Base-by-base conservation (phyloP, 2,797 vertebrate species). In the Mormyrus hasselquistii region DNA sequence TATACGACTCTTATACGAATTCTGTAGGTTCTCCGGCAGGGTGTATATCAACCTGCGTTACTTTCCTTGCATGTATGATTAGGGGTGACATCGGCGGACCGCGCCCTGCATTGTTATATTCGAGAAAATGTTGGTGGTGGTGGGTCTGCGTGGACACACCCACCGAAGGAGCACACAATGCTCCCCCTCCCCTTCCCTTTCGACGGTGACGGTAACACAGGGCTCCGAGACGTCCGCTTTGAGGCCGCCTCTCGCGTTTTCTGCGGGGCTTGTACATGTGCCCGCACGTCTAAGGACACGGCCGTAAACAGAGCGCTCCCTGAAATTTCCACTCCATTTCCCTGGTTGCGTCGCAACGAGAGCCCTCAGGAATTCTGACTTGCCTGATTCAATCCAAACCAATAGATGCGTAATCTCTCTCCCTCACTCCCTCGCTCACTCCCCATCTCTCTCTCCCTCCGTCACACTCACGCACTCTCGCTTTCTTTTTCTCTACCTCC, bases 111-210 rank as follows among this genome's bases (percentile, higher is more conserved):
- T 93, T 90, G 92, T 91, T 90, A 90, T 88, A 91, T 92, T 90
- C 92, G 94, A 88, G 38, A 91, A 92, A 55, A 76, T 88, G 73
- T 52, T 73, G 88, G 88, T 79, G 7, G 22, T 55, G 49, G 52
- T 53, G 52, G 52, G 84, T 83, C 93, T 91, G 92, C 93, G 92
- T 93, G 94, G 96, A 96, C 96, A 96, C 96, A 94, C 96, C 96
- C 49, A 86, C 79, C 1, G 53, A 29, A 57, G 88, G 22, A 82
- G 82, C 88, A 84, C 79, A 57, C 79, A 85, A 50, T 55, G 29
- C 79, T 6, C 6, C 25, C 49, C 50, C 96, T 94, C 96, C 96
- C 91, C 52, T 53, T 6, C n/a, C 3, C 55, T 16, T 53, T 62
- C 22, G 25, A 59, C 34, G 53, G 25, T 57, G 59, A 59, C 16